Conservation (phyloP, 2,113 vertebrate species). For the Pelodiscus sinensis region DNA sequence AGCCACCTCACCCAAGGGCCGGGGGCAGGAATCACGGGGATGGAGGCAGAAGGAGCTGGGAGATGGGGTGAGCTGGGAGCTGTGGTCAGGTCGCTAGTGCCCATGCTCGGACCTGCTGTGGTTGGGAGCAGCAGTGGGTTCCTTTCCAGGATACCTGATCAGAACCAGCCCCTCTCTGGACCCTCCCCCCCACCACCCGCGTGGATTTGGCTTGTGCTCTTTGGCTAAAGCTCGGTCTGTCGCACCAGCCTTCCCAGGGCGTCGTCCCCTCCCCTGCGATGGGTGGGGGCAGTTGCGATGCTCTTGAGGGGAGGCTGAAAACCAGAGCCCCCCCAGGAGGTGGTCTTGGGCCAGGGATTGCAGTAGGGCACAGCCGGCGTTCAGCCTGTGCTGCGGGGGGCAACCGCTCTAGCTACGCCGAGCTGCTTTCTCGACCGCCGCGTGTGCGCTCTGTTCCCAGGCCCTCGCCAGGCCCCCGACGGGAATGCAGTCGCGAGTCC, state of each 20-base stretch:
- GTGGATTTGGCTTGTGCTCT: not conserved
- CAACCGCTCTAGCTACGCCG: not conserved
- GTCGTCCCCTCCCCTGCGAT: not conserved
- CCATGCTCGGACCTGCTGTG: not conserved
- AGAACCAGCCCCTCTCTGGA: not conserved
- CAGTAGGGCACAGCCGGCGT: not conserved
- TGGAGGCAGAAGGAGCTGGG: no score
- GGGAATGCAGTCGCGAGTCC: no score
- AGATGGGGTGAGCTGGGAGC: no score
- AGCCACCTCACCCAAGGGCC: not conserved
- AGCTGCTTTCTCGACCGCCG: not conserved
- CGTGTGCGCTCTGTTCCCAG: not conserved
- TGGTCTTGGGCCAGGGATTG: no score
- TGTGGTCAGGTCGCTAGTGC: no score
- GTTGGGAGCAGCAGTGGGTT: not conserved
- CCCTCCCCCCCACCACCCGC: no score
- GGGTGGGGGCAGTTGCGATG: no score
- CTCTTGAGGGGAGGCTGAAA: not conserved
- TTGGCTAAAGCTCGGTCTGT: not conserved
- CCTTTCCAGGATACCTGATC: not conserved
- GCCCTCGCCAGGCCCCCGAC: not conserved
- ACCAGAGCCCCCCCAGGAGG: no score
- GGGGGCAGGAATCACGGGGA: not conserved
- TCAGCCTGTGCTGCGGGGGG: not conserved
- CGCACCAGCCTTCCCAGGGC: not conserved